A percentile compares a stretch with the other conserved stretches of the same genome.
These are phyloP conservation scores for Paedocypris micromegethes DNA, from an alignment of 2,797 vertebrate genomes.

Conservation along the genomic window DNA sequence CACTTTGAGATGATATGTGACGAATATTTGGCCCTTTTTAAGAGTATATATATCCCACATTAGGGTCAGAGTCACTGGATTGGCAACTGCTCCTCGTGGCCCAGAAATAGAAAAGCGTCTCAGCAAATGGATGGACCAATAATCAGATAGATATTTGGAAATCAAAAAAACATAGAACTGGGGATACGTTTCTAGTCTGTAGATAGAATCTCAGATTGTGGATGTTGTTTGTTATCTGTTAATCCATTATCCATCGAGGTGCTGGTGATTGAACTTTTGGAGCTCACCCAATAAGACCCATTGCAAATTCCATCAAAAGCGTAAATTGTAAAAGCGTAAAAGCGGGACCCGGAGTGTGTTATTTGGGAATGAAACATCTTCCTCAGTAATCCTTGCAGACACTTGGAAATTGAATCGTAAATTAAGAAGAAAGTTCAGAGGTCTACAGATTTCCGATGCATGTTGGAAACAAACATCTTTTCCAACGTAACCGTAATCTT, in stretches of 20 bases:
- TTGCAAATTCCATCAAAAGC: conserved; percentile 38
- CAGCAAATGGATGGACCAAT: too few species aligned
- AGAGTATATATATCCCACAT: too few species aligned
- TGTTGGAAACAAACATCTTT: conserved; percentile 10
- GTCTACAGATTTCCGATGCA: conserved; percentile 15
- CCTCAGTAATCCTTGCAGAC: conserved; percentile 30
- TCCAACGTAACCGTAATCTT: too few species aligned
- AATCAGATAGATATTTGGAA: neutral
- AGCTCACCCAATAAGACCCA: conserved; percentile 36
- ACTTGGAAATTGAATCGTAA: conserved; percentile 30
- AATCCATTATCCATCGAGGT: conserved; percentile 28
- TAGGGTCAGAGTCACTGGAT: too few species aligned
- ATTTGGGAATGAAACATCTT: conserved; percentile 26
- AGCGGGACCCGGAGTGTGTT: conserved; percentile 4
- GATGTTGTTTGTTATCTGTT: conserved; percentile 30
- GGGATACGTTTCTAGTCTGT: conserved; percentile 16
- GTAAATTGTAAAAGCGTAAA: conserved; percentile 29
- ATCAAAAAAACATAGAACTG: neutral
- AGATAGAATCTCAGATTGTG: conserved; percentile 20
- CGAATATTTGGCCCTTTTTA: too few species aligned
- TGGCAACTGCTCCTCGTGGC: too few species aligned
- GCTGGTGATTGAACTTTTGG: conserved; percentile 45
- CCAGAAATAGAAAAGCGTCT: too few species aligned
- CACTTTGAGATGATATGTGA: too few species aligned
- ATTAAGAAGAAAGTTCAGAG: conserved; percentile 29